Base-by-base conservation (phyloP, 35 echinoderm and acorn worm species). In the Ophioderma brevispina region DNA sequence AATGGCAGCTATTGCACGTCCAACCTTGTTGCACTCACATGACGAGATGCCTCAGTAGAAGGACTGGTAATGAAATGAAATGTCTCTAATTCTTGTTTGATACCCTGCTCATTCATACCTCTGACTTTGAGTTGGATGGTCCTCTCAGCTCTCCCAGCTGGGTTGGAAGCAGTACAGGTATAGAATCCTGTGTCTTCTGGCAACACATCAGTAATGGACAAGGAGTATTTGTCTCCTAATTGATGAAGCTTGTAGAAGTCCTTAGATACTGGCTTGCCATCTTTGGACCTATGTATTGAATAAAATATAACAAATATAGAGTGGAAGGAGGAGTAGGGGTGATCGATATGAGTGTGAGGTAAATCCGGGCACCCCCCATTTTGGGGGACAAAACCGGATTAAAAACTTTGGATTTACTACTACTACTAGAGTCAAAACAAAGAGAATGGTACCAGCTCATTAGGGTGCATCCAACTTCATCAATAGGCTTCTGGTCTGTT, bases 281-380 rank as follows among this genome's bases (percentile, higher is more conserved):
- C 88, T 50, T 95, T 93, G 17, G 91, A 89, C 97, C 97, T 99
- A 50, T n/a, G n/a, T n/a, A n/a, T n/a, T n/a, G n/a, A n/a, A n/a
- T n/a, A 28, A 40, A 11, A 81, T 30, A 83, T 33, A 40, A 79
- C 0, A 19, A 79, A 15, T 19, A 79, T 17, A 34, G 19, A 77
- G 33, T 38, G 38, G 35, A 37, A 35, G 13, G 33, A 35, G 33
- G 36, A 1, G 23, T 35, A 19, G 38, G 35, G 38, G 10, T n/a
- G n/a, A n/a, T n/a, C n/a, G n/a, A n/a, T n/a, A n/a, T n/a, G n/a
- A n/a, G n/a, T n/a, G n/a, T n/a, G 33, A 18, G n/a, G n/a, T n/a
- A n/a, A n/a, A n/a, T n/a, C n/a, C n/a, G n/a, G n/a, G n/a, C n/a
- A n/a, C n/a, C n/a, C n/a, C n/a, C n/a, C n/a, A n/a, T n/a, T n/a